Evolutionary conservation across 2,888 invertebrate genomes (phyloP), one percentile per base, ranked within the genome.

Genomic region (Limulus polyphemus): DNA sequence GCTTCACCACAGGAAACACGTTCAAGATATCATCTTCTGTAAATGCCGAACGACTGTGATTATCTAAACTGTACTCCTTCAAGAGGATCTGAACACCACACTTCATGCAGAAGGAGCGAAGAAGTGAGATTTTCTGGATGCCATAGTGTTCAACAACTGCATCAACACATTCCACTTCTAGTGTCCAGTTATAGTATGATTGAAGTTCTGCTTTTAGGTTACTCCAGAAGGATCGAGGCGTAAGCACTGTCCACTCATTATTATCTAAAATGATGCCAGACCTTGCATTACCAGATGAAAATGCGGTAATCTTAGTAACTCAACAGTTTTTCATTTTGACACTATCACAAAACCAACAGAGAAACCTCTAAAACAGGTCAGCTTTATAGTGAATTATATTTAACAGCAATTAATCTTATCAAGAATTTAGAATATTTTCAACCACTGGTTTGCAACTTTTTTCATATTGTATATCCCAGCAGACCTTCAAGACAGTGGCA

Each of bases 1-100:
- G 97, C 80, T 98, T 98, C 54, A 97, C 95, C 68, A 97, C 87
- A 0, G 99, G 99, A 81, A 92, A 97, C 68, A 98, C 87, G 77
- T 97, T 97, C 73, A 95, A 81, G 70, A 99, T 90, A 75, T 99
- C 98, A 68, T 97, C 90, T 73, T 95, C 94, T 63, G 83, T 84
- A 79, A 99, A 99, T 2, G 92, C 59, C 2, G 68, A 63, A 71
- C 88, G 87, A 76, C 88, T 89, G 74, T 87, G 88, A 67, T 84
- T 85, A 70, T 97, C 97, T 72, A 95, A 88, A 73, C 87, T 86
- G 76, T 93, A 98, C 75, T 99, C 98, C 64, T 91, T 83, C 65
- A 97, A 77, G 69, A 90, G 77, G 64, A 98, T 83, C 79, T 99
- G 98, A 64, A 98, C 82, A 64, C 97, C 97, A 54, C 89, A 87